Evolutionary conservation across 2,797 vertebrate genomes (phyloP), one percentile per base, ranked within the genome.

Genomic region (Luscinia luscinia): DNA sequence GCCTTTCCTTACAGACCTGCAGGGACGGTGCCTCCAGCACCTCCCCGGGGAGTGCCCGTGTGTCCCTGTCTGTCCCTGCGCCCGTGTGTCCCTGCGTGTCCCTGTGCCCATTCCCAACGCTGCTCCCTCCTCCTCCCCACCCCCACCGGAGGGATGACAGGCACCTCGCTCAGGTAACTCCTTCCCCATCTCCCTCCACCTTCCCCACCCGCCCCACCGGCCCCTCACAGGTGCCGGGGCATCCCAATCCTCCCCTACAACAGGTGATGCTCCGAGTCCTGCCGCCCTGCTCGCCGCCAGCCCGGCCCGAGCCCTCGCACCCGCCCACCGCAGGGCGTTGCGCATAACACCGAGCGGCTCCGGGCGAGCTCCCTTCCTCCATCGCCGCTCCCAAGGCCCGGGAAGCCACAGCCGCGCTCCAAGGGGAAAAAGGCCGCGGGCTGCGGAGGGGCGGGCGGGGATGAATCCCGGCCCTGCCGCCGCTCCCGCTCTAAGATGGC

Each of bases 401-500:
- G 51, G 36, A 57, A 72, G 84, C 27, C 75, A 46, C 43, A 40
- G 84, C 84, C 58, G 84, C 84, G 43, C 84, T 43, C 74, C 66
- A 57, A 87, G 20, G 22, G 34, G n/a, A 62, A 77, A 86, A 85
- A 72, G 87, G 87, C 94, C 91, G 87, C 82, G 67, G 70, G 84
- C 63, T 85, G 82, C 75, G 68, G 73, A 27, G 80, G 63, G 64
- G 72, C 87, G 62, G 87, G 87, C 81, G 74, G 74, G 38, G 82
- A 85, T 52, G 54, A 76, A 58, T 84, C 92, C 93, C 70, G 69
- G 87, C 87, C 86, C 81, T 20, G 62, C 93, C 69, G 24, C 90
- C 84, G 38, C 62, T 61, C 82, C 69, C 81, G 81, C 93, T 92
- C 97, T 97, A 97, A 98, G 95, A 97, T 97, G 97, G 97, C 97